Evolutionary conservation across 2,888 invertebrate genomes (phyloP).

Genomic region (Ashinkailepas kermadecensis): DNA sequence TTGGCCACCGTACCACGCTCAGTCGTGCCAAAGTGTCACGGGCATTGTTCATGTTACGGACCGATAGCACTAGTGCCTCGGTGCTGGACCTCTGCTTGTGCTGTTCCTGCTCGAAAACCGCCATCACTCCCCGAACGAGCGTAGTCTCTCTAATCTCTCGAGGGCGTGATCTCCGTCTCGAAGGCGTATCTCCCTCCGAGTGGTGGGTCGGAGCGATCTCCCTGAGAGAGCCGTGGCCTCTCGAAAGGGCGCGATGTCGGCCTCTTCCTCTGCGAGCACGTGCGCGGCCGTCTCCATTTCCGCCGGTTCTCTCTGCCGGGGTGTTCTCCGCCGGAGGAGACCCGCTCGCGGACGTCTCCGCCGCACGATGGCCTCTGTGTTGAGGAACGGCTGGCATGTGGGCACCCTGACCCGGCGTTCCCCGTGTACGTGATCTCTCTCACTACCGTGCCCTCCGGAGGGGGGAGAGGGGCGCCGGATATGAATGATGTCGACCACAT

Average conservation of each 20-base stretch:
- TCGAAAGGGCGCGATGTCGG: too few species aligned
- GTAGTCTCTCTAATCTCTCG: not conserved
- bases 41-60: not conserved
- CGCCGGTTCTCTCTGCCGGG: not conserved
- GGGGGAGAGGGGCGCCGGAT: not conserved
- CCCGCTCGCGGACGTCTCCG: not conserved
- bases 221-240: too few species aligned
- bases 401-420: not conserved
- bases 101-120: too few species aligned
- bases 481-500: not conserved
- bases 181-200: too few species aligned
- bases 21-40: slow-evolving; percentile 5
- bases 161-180: too few species aligned
- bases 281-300: too few species aligned
- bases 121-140: not conserved
- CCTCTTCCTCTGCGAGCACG: too few species aligned
- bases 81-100: not conserved
- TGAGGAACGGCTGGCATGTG: not conserved
- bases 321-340: not conserved
- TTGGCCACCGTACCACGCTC: slow-evolving; percentile 4
- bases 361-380: not conserved
- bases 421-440: not conserved
- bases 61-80: slow-evolving; percentile 18
- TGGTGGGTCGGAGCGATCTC: too few species aligned
- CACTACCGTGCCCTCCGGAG: not conserved